phyloP scores from a whole-genome alignment of 2,113 vertebrate genomes.

The Panurus biarmicus region DNA sequence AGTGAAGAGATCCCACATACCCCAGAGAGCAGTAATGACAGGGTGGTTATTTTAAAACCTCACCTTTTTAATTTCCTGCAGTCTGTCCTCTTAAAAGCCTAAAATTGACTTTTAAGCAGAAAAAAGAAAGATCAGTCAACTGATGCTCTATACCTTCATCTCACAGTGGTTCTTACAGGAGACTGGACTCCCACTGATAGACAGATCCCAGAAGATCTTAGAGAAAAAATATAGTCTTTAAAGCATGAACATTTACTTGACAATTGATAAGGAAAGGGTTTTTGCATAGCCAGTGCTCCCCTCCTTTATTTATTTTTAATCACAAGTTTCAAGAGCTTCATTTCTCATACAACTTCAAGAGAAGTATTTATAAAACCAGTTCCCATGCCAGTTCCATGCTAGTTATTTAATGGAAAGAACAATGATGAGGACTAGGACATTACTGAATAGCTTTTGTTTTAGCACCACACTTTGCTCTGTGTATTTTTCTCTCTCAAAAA shows the following conservation, averaged over 20 bases:
- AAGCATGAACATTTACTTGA: background rate
- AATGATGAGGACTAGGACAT: background rate
- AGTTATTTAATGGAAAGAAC: background rate
- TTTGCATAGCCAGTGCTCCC: background rate
- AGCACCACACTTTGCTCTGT: background rate
- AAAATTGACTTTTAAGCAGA: background rate
- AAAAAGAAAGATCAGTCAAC: background rate
- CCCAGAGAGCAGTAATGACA: background rate
- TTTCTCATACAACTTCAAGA: background rate
- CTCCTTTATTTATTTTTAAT: background rate
- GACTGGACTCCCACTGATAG: background rate
- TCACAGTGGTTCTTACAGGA: background rate
- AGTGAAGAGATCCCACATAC: background rate
- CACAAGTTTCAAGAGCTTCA: background rate
- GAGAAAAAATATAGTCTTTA: background rate
- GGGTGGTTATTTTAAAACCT: background rate
- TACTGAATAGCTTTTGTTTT: background rate
- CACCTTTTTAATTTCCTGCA: background rate
- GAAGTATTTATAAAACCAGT: background rate
- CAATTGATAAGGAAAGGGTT: background rate
- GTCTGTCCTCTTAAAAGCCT: background rate
- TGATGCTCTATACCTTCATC: background rate
- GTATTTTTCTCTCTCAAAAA: background rate
- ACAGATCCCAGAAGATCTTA: background rate
- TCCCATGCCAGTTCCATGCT: background rate